Evolutionary conservation across 2,797 vertebrate species (phyloP).

Genomic region (Prunella strophiata): DNA sequence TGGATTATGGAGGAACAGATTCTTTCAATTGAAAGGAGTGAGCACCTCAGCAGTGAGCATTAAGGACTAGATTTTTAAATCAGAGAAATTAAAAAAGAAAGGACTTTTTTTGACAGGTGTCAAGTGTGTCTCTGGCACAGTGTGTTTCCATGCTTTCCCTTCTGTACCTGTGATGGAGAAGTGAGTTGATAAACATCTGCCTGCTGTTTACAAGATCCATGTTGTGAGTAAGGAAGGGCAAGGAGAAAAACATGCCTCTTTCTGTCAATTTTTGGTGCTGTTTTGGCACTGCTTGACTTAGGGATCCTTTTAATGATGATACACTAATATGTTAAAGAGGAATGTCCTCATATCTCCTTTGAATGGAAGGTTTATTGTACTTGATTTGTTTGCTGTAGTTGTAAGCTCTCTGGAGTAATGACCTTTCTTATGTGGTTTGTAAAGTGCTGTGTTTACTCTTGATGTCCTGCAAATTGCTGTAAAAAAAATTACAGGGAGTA

Average conservation of each 20-base stretch:
- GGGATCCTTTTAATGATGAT: background rate
- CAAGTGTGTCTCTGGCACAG: background rate
- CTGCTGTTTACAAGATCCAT: background rate
- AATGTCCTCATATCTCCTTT: background rate
- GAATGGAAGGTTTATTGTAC: background rate
- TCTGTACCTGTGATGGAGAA: background rate
- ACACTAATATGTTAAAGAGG: background rate
- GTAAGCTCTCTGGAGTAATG: background rate
- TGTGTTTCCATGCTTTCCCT: background rate
- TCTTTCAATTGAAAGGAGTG: background rate
- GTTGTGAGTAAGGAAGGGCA: background rate
- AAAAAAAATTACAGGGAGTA: background rate
- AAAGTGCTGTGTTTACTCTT: background rate
- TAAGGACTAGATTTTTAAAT: background rate
- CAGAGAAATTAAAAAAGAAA: background rate
- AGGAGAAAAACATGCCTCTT: background rate
- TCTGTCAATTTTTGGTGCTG: background rate
- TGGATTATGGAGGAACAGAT: fast-evolving
- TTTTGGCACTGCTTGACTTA: background rate
- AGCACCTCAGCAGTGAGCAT: background rate
- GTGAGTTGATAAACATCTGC: background rate
- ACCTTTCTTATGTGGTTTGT: slow-evolving; percentile 4
- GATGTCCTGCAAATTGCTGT: slow-evolving; percentile 15
- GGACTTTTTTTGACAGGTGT: background rate
- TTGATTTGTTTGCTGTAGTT: slow-evolving; percentile 16